Percentiles rank a stretch among this genome's conserved stretches.
Evolutionary conservation across 2,797 vertebrate genomes (phyloP).

Genomic region (Pampus argenteus): DNA sequence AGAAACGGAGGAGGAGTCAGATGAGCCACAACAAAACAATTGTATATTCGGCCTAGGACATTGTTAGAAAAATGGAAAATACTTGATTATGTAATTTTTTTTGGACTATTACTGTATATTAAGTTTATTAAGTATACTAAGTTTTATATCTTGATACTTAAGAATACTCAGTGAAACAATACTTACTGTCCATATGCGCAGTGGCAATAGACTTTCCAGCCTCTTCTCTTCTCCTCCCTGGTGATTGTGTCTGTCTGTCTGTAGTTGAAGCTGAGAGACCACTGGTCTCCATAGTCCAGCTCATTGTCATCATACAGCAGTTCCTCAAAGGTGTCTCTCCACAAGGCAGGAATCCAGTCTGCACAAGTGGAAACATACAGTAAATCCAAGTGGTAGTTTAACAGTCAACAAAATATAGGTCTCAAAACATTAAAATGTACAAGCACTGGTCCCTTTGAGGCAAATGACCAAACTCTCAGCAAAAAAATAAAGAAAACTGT

Average conservation of each 20-base stretch:
- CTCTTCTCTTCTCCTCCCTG: slow-evolving; percentile 51
- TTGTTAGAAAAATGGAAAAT: neutral
- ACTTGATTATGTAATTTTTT: neutral
- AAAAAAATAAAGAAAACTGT: neutral
- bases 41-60: neutral
- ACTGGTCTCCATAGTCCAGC: slow-evolving; percentile 70
- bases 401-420: neutral
- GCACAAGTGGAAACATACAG: neutral
- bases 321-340: slow-evolving; percentile 60
- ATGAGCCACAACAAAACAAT: neutral
- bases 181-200: slow-evolving; percentile 62
- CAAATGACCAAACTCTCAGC: neutral
- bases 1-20: neutral
- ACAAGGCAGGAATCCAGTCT: slow-evolving; percentile 70
- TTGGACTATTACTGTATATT: neutral
- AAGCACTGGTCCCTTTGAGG: neutral
- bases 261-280: slow-evolving; percentile 75
- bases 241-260: slow-evolving; percentile 37
- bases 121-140: too few species aligned
- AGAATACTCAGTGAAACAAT: neutral
- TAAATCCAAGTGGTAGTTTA: neutral
- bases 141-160: neutral
- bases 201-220: slow-evolving; percentile 67
- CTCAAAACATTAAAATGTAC: too few species aligned
- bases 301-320: slow-evolving; percentile 57